Conservation (phyloP, 2,797 vertebrate genomes). For the Rhincodon typus region DNA sequence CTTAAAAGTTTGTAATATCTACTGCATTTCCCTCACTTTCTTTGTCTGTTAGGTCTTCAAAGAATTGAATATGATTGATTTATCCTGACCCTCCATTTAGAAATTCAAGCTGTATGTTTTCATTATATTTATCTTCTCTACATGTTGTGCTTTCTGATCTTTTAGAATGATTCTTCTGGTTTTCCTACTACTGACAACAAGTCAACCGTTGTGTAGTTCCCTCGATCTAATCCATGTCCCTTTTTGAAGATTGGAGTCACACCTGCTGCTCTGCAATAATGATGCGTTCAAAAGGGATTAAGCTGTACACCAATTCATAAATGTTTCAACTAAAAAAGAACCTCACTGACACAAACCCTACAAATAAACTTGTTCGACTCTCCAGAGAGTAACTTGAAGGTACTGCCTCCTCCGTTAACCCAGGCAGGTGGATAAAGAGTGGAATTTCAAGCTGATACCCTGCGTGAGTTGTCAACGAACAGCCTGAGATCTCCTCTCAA, state of each 20-base stretch:
- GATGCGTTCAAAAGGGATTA: background rate
- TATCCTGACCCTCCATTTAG: background rate
- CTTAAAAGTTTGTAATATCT: background rate
- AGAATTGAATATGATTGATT: background rate
- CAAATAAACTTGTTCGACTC: background rate
- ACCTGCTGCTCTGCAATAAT: background rate
- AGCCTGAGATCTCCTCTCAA: background rate
- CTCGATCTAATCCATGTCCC: background rate
- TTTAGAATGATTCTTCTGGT: background rate
- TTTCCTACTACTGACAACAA: background rate
- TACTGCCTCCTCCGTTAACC: background rate
- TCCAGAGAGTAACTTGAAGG: background rate
- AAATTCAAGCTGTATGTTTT: background rate
- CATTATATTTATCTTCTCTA: background rate
- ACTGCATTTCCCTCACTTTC: background rate
- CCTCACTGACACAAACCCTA: background rate
- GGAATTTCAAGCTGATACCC: background rate
- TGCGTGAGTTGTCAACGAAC: background rate
- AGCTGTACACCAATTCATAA: background rate
- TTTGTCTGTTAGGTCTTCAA: background rate
- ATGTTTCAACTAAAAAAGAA: slow-evolving; percentile 7
- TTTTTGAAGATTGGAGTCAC: background rate
- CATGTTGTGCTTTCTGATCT: background rate
- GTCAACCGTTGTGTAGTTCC: background rate
- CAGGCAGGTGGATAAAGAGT: background rate